Conservation (phyloP, 2,888 invertebrate species). For the Acleris sparsana region DNA sequence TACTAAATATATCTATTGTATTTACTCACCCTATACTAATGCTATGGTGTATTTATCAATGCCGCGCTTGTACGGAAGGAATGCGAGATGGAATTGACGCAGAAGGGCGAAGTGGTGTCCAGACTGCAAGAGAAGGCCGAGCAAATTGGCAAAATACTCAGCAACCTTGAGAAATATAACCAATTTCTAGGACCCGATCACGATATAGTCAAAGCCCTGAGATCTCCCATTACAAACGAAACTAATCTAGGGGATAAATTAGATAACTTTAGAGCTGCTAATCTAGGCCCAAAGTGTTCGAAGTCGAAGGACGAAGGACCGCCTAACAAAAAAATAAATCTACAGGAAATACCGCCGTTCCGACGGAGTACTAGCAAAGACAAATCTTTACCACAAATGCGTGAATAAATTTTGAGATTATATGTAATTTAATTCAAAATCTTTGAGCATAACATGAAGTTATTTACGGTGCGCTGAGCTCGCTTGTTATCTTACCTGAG, state of each 20-base stretch:
- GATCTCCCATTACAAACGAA: constrained; percentile 75
- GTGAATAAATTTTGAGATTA: constrained; percentile 46
- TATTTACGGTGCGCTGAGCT: constrained; percentile 7
- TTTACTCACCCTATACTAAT: constrained; percentile 61
- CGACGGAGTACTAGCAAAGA: constrained; percentile 64
- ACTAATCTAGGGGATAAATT: constrained; percentile 67
- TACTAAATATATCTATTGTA: constrained; percentile 24
- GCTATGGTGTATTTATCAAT: constrained; percentile 74
- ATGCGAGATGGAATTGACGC: constrained; percentile 97
- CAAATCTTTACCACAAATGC: constrained; percentile 52
- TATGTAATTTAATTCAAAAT: constrained; percentile 3
- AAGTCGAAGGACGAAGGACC: constrained; percentile 82
- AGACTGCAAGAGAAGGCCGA: constrained; percentile 97
- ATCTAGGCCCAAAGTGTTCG: constrained; percentile 70
- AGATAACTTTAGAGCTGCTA: constrained; percentile 70
- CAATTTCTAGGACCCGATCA: constrained; percentile 86
- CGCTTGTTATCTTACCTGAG: constrained; percentile 35
- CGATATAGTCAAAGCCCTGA: constrained; percentile 77
- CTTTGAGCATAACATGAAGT: constrained; percentile 7
- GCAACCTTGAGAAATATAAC: constrained; percentile 94
- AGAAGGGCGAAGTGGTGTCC: constrained; percentile 97
- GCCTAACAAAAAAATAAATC: constrained; percentile 79
- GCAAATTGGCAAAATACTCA: constrained; percentile 96
- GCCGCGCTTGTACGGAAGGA: constrained; percentile 86
- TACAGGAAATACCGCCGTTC: constrained; percentile 83